These are phyloP conservation scores for Myripristis murdjan DNA, from an alignment of 2,797 vertebrate species.

Conservation along the genomic window DNA sequence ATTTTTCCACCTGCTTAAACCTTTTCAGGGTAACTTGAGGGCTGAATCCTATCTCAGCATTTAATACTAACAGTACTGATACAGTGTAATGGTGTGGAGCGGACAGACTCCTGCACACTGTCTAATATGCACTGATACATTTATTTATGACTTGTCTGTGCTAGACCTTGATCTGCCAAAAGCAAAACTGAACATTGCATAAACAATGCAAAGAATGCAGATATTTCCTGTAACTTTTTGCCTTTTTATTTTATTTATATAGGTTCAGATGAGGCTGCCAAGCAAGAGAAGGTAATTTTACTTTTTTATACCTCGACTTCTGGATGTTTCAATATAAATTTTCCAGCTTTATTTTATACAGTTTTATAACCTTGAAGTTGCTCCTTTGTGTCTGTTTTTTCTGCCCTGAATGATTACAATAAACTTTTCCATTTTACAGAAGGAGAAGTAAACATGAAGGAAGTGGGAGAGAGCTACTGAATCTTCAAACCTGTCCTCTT, in stretches of 20 bases:
- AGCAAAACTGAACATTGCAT: too few relatives aligned
- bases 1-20: neutral
- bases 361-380: neutral
- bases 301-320: neutral
- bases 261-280: slow-evolving; percentile 61
- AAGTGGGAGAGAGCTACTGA: neutral
- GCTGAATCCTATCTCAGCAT: too few relatives aligned
- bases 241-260: slow-evolving; percentile 23
- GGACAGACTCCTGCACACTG: too few relatives aligned
- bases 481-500: neutral
- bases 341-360: neutral
- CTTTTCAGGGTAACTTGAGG: too few relatives aligned
- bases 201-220: neutral
- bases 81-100: too few relatives aligned
- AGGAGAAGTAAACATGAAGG: slow-evolving; percentile 66
- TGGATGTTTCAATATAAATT: neutral
- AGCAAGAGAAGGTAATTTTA: slow-evolving; percentile 71
- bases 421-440: slow-evolving; percentile 53
- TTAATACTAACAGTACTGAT: too few relatives aligned
- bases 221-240: neutral
- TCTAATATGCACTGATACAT: too few relatives aligned
- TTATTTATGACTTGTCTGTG: too few relatives aligned
- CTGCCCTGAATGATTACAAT: neutral
- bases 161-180: too few relatives aligned
- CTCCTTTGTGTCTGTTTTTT: neutral